Conservation (phyloP, 1,140 invertebrate species). For the Pectinophora gossypiella region DNA sequence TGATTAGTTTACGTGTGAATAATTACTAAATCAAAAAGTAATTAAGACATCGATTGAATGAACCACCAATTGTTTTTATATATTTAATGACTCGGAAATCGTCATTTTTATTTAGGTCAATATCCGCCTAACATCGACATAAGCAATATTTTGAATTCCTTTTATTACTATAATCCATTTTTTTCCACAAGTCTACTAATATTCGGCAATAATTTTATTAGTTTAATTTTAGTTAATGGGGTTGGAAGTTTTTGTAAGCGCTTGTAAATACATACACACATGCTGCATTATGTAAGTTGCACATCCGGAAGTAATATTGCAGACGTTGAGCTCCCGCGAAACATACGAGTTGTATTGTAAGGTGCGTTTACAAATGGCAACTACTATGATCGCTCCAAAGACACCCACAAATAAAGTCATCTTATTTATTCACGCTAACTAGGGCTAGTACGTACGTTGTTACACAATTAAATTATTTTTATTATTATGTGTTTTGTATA, state of each 20-base stretch:
- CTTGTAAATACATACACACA: too few species aligned
- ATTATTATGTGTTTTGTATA: constrained; percentile 65
- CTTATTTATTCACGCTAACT: constrained; percentile 69
- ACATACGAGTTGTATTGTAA: too few species aligned
- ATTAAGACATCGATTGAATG: neutral
- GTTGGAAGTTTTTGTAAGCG: too few species aligned
- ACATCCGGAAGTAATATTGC: too few species aligned
- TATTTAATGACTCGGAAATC: neutral
- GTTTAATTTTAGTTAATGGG: too few species aligned
- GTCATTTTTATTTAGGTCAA: neutral
- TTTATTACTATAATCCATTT: neutral
- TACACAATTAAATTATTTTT: constrained; percentile 68
- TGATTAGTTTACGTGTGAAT: constrained; percentile 4
- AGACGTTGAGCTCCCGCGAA: too few species aligned
- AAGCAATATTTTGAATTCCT: constrained; percentile 33
- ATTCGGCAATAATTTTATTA: too few species aligned
- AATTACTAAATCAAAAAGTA: neutral
- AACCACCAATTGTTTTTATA: neutral
- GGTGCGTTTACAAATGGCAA: too few species aligned
- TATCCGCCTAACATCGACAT: constrained; percentile 51
- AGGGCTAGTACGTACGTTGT: constrained; percentile 52
- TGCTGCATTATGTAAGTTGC: too few species aligned
- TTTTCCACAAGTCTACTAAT: too few species aligned
- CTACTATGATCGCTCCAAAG: constrained; percentile 41
- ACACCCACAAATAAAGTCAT: constrained; percentile 63